Conservation (phyloP, 2,113 vertebrate species). For the Pterocles gutturalis region DNA sequence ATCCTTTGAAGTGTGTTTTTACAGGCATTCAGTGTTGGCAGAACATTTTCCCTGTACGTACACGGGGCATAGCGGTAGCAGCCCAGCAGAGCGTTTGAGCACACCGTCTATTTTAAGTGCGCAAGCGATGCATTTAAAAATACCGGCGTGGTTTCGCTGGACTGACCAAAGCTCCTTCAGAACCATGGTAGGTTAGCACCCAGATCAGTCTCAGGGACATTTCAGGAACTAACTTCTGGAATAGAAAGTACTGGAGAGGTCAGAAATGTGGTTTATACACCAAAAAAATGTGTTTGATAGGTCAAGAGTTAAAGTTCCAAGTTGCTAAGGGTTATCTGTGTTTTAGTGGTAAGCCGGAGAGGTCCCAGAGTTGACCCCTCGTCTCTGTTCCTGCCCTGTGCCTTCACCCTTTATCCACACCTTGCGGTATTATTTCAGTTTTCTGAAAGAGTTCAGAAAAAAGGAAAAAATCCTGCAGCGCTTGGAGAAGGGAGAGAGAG, state of each 20-base stretch:
- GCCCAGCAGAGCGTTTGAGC: background rate
- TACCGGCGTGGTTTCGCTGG: background rate
- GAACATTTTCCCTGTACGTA: background rate
- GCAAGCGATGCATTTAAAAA: background rate
- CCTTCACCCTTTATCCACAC: background rate
- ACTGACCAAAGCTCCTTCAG: background rate
- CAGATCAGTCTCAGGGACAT: background rate
- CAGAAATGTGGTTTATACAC: background rate
- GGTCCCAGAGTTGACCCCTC: background rate
- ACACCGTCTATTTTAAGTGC: background rate
- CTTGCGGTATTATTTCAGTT: background rate
- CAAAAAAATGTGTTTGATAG: background rate
- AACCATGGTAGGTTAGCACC: background rate
- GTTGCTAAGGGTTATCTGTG: background rate
- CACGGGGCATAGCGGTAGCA: accelerated
- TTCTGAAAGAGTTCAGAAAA: background rate
- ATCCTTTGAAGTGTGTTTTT: background rate
- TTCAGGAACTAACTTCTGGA: background rate
- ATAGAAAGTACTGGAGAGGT: background rate
- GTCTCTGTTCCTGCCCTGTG: background rate
- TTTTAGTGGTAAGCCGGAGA: background rate
- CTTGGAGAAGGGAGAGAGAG: background rate
- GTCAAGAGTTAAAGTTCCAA: background rate
- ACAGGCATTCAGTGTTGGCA: background rate
- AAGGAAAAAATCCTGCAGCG: background rate